Evolutionary conservation across 2,888 invertebrate genomes (phyloP).

Genomic region (Zhuqinia jingwanae): DNA sequence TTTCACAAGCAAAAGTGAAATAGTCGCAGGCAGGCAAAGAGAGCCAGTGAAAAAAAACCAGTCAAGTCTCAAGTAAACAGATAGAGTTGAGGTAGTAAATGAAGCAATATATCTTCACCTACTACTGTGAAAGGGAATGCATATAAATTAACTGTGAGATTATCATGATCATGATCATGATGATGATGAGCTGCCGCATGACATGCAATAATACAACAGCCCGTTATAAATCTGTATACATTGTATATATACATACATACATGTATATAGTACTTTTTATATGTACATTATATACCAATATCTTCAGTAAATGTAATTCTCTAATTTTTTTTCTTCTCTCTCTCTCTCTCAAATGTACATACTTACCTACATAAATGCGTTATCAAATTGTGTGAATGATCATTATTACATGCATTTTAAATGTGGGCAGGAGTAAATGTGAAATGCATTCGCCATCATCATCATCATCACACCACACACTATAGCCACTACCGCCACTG

Average conservation of each 20-base stretch:
- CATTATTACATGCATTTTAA: conserved; percentile 46
- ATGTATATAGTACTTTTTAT: too few species aligned
- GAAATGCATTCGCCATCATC: neutral
- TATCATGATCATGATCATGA: conserved; percentile 62
- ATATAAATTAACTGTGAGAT: conserved; percentile 73
- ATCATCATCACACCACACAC: too few species aligned
- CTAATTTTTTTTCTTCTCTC: too few species aligned
- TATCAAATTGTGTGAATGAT: conserved; percentile 63
- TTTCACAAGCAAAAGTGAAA: neutral
- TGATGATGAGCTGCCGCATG: conserved; percentile 46
- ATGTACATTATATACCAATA: neutral
- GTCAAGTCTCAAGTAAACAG: conserved; percentile 21
- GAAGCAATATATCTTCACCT: conserved; percentile 77
- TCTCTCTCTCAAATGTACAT: neutral
- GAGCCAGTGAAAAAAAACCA: conserved; percentile 15
- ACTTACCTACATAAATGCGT: conserved; percentile 32
- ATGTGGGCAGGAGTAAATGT: conserved; percentile 26
- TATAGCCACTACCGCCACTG: neutral
- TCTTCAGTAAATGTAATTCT: neutral
- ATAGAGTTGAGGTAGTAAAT: conserved; percentile 50
- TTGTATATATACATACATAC: neutral
- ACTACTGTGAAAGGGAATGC: conserved; percentile 77
- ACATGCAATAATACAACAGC: conserved; percentile 45
- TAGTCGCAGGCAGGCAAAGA: neutral
- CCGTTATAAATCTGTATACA: conserved; percentile 13